Percentiles rank a stretch among this genome's conserved stretches.
Conservation (phyloP, 1,140 invertebrate genomes). For the Eupristina koningsbergeri region DNA sequence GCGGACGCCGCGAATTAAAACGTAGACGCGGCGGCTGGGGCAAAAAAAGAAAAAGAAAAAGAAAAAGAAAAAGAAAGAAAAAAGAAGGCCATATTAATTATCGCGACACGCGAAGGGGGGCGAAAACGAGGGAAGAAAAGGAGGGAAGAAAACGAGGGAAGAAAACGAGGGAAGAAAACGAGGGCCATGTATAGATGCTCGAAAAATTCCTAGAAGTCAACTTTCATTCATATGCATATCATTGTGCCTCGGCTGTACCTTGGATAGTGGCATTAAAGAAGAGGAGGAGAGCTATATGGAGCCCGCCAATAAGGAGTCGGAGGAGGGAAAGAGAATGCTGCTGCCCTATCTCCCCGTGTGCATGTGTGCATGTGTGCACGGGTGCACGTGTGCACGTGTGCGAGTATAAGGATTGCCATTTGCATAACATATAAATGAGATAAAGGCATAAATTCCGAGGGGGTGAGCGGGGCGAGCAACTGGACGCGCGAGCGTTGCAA, state of each 20-base stretch:
- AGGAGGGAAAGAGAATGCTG: slow-evolving; percentile 57
- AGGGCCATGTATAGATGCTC: not conserved
- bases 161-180: slow-evolving; percentile 10
- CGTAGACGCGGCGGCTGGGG: not conserved
- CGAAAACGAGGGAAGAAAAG: not conserved
- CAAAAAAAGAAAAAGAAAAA: too few species aligned
- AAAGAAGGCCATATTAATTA: slow-evolving; percentile 29
- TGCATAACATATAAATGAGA: slow-evolving; percentile 67
- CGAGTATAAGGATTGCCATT: slow-evolving; percentile 59
- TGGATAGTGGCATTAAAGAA: slow-evolving; percentile 53
- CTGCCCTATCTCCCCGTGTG: too few species aligned
- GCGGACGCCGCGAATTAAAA: slow-evolving; percentile 26
- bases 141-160: too few species aligned
- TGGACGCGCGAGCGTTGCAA: slow-evolving; percentile 57
- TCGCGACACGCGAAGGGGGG: slow-evolving; percentile 8
- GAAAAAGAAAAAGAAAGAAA: too few species aligned
- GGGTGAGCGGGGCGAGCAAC: slow-evolving; percentile 39
- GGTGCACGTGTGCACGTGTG: too few species aligned
- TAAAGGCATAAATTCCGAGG: slow-evolving; percentile 67
- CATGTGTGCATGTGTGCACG: too few species aligned
- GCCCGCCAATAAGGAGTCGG: slow-evolving; percentile 57
- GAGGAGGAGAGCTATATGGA: slow-evolving; percentile 15
- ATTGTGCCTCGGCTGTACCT: slow-evolving; percentile 27
- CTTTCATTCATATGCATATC: slow-evolving; percentile 62
- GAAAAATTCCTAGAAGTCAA: slow-evolving; percentile 56